phyloP scores from a whole-genome alignment of 2,797 vertebrate species.

The Platalea minor region DNA sequence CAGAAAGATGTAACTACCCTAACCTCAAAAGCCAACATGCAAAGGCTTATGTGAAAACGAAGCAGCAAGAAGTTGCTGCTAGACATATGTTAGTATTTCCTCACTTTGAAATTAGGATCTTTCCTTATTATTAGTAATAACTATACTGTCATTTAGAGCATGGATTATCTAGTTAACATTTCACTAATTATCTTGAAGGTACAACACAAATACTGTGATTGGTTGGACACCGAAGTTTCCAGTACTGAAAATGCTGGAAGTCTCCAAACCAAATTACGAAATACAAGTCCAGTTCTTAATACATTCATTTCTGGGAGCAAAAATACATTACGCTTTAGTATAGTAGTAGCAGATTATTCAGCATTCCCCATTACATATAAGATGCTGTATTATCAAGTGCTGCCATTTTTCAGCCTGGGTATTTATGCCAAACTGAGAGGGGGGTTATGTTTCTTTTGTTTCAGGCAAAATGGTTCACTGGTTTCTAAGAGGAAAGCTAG shows the following conservation, averaged over 20 bases:
- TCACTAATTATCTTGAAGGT: neutral
- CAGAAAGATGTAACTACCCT: neutral
- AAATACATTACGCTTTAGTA: neutral
- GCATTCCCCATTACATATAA: neutral
- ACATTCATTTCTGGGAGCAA: neutral
- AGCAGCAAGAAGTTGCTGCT: neutral
- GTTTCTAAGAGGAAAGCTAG: neutral
- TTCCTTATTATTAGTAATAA: neutral
- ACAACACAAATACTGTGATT: neutral
- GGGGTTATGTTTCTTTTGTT: neutral
- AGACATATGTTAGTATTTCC: neutral
- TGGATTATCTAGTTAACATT: neutral
- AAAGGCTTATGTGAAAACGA: neutral
- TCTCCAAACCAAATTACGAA: neutral
- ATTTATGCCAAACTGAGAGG: neutral
- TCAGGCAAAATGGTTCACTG: neutral
- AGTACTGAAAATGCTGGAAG: neutral
- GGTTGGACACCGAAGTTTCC: neutral
- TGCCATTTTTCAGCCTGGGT: neutral
- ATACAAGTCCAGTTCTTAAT: neutral
- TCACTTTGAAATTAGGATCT: neutral
- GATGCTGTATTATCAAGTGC: neutral
- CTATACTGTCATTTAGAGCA: neutral
- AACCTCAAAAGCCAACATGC: neutral
- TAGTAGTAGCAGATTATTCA: neutral